Evolutionary conservation across 1,140 invertebrate genomes (phyloP), one percentile per base, ranked within the genome.

Genomic region (Cotesia typhae): DNA sequence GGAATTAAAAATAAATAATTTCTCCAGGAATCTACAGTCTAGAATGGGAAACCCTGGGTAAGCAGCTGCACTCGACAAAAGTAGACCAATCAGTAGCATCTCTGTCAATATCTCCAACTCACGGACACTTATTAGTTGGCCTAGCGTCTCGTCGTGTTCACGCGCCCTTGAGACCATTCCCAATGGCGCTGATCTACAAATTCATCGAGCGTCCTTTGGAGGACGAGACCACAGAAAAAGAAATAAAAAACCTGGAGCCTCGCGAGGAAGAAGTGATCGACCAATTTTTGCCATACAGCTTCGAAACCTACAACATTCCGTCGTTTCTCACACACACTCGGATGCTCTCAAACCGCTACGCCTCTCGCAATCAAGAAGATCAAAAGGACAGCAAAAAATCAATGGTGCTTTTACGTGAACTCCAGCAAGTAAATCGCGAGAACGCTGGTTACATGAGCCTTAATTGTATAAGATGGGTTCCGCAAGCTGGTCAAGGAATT

Each of bases 381-480:
- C 55, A 76, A 35, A 82, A 80, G 61, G 74, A 73, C 61, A n/a
- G 76, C 47, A 80, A 79, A 63, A 82, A 88, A 71, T 85, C 84
- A 63, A 87, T 92, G 76, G 84, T 90, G 61, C 84, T 90, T 51
- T 79, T 92, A 10, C 83, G 89, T 52, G 90, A 91, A 76, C 82
- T 93, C 12, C 89, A 92, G 74, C 91, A 93, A 77, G 89, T 87
- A 67, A 88, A 88, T 81, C 76, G 81, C 3, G 87, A 93, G 85
- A 80, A 88, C 47, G 77, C 89, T 28, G 90, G 87, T 66, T 90
- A 88, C 78, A 91, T 90, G 67, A 94, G 92, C 82, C 87, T 96
- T 7, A 96, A 96, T 87, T 95, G 94, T 76, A 93, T 95, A 38
- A 88, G 93, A 65, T 96, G 94, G 94, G 89, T 93, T 14, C 94